Conservation (phyloP, 2,797 vertebrate species). For the Valencia hispanica region DNA sequence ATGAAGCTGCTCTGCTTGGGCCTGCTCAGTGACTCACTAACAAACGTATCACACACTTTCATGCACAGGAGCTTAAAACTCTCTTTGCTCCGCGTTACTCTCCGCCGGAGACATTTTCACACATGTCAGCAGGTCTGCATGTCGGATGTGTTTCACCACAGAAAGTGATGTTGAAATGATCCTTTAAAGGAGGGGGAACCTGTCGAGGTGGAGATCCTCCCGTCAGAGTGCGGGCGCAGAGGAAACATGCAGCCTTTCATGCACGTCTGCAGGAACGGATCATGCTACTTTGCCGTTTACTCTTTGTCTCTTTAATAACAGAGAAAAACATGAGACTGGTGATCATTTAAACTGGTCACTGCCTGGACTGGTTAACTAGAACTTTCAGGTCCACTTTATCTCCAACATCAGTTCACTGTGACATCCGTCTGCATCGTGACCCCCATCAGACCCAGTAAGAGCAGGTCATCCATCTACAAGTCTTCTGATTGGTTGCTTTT, state of each 20-base stretch:
- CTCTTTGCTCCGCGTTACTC: slow-evolving; percentile 3
- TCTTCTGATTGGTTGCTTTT: too few relatives aligned
- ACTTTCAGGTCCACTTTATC: too few relatives aligned
- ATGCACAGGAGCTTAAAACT: slow-evolving; percentile 1
- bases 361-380: too few relatives aligned
- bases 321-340: neutral
- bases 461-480: too few relatives aligned
- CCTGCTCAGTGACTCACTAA: neutral
- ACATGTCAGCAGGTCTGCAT: neutral
- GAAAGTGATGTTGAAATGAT: neutral
- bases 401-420: too few relatives aligned
- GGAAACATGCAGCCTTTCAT: neutral
- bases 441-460: too few relatives aligned
- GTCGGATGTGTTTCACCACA: neutral
- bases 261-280: neutral
- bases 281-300: neutral
- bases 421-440: too few relatives aligned
- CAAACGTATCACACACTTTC: neutral
- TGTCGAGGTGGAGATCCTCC: slow-evolving; percentile 31
- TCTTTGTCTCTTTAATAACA: neutral
- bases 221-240: neutral
- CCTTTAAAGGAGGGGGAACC: slow-evolving; percentile 6
- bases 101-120: neutral
- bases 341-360: neutral
- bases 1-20: slow-evolving; percentile 49